These are phyloP conservation scores for human DNA, from an alignment of 2,113 vertebrate genomes.

Conservation along the genomic window GRCh38 chr3:128562001-128562500, in stretches of 20 bases:
- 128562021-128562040: background rate
- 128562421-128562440: background rate
- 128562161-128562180: background rate
- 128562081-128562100: too few relatives aligned
- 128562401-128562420: background rate
- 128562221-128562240: background rate
- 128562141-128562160: background rate
- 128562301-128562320: background rate
- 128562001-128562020: accelerated
- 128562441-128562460: background rate
- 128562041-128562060: background rate
- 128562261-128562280: background rate
- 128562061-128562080: background rate
- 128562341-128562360: background rate
- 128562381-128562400: background rate
- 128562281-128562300: background rate
- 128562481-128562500: background rate
- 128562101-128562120: background rate
- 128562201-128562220: background rate
- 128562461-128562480: background rate
- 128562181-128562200: background rate
- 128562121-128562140: too few relatives aligned
- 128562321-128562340: background rate
- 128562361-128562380: too few relatives aligned
- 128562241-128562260: background rate